Evolutionary conservation across 2,888 invertebrate genomes (phyloP), one percentile per base, ranked within the genome.

Genomic region (Maniola hyperantus): DNA sequence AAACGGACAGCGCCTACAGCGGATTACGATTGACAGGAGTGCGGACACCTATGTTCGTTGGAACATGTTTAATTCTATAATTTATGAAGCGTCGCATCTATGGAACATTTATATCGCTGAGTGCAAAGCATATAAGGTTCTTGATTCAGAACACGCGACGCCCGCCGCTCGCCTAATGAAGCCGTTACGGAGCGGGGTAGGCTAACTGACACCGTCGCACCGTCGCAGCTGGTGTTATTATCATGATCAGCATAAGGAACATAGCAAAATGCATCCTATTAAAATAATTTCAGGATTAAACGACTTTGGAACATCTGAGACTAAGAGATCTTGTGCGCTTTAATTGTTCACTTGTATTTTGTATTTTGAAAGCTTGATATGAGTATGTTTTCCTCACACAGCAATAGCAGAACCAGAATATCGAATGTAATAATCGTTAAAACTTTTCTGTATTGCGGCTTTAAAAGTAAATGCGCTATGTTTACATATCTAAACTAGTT

Each of bases 141-240:
- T 80, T 77, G 74, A 72, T 77, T 76, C 64, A 68, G 72, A 76
- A 75, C 76, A 78, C 77, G 76, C 78, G 76, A 78, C 76, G 68
- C 69, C 58, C 42, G 26, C 39, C 63, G 77, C 75, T 76, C 75
- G 76, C 78, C 83, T 88, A 88, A 89, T 88, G 88, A 89, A 89
- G 88, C 83, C 83, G 85, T 87, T 84, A 87, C 80, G 81, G 80
- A 83, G 83, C 83, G 79, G 84, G 82, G 84, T 79, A 80, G 82
- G 83, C 83, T 81, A 87, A 83, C 83, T 83, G 83, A 83, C 84
- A 83, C 78, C 80, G 77, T 76, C 75, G 74, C 78, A 79, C 74
- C 69, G 78, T 76, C 83, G 79, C 85, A 83, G 85, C 84, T 84
- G 85, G 77, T 80, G 80, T 83, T 87, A 87, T 84, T 85, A 83